Base-by-base conservation (phyloP, 2,113 vertebrate species). In the Nansenia antarctica region DNA sequence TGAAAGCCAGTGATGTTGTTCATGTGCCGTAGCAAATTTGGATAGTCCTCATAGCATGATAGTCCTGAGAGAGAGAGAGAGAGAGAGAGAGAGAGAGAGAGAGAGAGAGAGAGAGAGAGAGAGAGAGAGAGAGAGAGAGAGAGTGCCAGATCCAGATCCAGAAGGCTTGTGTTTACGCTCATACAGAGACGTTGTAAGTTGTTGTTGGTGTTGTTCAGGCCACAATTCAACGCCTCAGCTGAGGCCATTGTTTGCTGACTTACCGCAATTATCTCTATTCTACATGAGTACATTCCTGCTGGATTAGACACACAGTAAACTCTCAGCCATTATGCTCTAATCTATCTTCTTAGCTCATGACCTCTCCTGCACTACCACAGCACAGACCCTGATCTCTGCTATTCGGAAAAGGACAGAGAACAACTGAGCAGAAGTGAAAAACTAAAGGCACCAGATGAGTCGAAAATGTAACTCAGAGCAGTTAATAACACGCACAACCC, bases 11-110 rank as follows among this genome's bases (percentile, higher is more conserved):
- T 53, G 12, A 3, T 18, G 27, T 30, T 32, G 14, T 2, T 18
- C 27, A 42, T 15, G 6, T 31, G 27, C 24, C 1, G 24, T 12
- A 27, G n/a, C n/a, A n/a, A n/a, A n/a, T n/a, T 54, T 54, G 27
- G 27, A 29, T 58, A 9, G 55, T 22, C 5, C 52, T 54, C 9
- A 9, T 27, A 62, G 60, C n/a, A n/a, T n/a, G n/a, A n/a, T n/a
- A n/a, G n/a, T n/a, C 59, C 6, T 57, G 58, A 57, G 39, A 31
- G 37, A 27, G 60, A 70, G 47, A 30, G 52, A 45, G 60, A 26
- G 9, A n/a, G 47, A n/a, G 47, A n/a, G 47, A 9, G 45, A 37
- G 35, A 37, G 35, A 37, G 35, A 37, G 5, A 37, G 35, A 37
- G 35, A 37, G 35, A 6, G 35, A 37, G 35, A 37, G 35, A 37